Conservation (phyloP, 2,888 invertebrate species). For the Anaspis maculata region DNA sequence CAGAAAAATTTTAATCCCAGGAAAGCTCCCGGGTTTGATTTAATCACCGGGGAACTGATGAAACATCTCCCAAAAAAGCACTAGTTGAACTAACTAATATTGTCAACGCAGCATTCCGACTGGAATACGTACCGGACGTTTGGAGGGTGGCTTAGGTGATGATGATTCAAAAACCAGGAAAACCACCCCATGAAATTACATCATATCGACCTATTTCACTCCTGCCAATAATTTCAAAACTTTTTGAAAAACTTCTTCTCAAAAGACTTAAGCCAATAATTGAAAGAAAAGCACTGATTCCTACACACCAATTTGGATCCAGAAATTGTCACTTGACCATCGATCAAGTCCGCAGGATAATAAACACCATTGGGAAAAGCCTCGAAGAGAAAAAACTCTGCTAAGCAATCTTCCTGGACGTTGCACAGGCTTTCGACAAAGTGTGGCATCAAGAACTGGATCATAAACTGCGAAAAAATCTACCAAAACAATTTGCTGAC, state of each 20-base stretch:
- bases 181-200: conserved; percentile 9
- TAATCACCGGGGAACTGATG: conserved; percentile 5
- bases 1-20: conserved; percentile 7
- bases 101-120: conserved; percentile 16
- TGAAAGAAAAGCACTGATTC: conserved; percentile 13
- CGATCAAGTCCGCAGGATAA: too few relatives aligned
- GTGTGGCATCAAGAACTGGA: too few relatives aligned
- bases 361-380: too few relatives aligned
- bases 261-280: conserved; percentile 13
- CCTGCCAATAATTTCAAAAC: conserved; percentile 15
- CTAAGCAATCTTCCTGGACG: too few relatives aligned
- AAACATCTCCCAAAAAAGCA: conserved; percentile 21
- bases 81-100: conserved; percentile 22
- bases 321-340: too few relatives aligned
- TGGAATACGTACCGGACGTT: conserved; percentile 18
- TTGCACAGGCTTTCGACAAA: too few relatives aligned
- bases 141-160: conserved; percentile 26
- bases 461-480: too few relatives aligned
- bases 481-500: too few relatives aligned
- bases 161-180: too few relatives aligned
- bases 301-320: conserved; percentile 20
- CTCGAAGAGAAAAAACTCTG: conserved; percentile 15
- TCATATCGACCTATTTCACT: too few relatives aligned
- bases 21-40: neutral
- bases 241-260: conserved; percentile 19